Evolutionary conservation across 1,140 invertebrate genomes (phyloP).

Genomic region (Lepidurus couesii): DNA sequence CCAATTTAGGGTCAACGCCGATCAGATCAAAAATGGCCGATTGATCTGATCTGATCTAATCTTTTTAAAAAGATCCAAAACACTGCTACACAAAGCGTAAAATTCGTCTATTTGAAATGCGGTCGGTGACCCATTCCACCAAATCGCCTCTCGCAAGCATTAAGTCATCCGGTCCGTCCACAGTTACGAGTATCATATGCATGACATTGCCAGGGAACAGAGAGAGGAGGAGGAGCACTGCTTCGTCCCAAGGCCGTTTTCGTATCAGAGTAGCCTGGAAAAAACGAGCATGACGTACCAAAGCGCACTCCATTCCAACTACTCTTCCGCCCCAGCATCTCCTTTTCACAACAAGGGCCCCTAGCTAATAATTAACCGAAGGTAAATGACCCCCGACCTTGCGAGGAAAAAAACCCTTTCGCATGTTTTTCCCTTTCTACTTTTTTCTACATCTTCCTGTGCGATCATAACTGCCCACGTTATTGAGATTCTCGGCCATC

Average conservation of each 20-base stretch:
- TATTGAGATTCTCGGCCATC: neutral
- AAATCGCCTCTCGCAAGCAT: neutral
- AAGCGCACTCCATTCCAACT: neutral
- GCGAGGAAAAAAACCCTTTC: neutral
- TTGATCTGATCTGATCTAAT: too few species aligned
- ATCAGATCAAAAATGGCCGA: too few species aligned
- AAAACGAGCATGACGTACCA: neutral
- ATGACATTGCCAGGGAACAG: neutral
- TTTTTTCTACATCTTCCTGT: neutral
- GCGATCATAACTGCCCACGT: neutral
- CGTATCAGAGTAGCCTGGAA: too few species aligned
- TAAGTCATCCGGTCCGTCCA: neutral
- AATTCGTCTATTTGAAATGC: neutral
- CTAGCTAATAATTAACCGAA: slow-evolving; percentile 1
- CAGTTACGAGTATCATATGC: neutral
- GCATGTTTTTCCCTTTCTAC: neutral
- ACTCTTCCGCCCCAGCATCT: neutral
- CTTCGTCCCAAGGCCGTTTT: too few species aligned
- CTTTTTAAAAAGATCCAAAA: too few species aligned
- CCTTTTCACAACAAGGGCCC: neutral
- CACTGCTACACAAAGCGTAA: neutral
- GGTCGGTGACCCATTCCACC: neutral
- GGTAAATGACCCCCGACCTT: neutral
- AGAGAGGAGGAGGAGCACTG: neutral
- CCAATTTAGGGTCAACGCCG: too few species aligned